Evolutionary conservation across 2,888 invertebrate species (phyloP), one percentile per base, ranked within the genome.

Genomic region (Nomada lathburiana): DNA sequence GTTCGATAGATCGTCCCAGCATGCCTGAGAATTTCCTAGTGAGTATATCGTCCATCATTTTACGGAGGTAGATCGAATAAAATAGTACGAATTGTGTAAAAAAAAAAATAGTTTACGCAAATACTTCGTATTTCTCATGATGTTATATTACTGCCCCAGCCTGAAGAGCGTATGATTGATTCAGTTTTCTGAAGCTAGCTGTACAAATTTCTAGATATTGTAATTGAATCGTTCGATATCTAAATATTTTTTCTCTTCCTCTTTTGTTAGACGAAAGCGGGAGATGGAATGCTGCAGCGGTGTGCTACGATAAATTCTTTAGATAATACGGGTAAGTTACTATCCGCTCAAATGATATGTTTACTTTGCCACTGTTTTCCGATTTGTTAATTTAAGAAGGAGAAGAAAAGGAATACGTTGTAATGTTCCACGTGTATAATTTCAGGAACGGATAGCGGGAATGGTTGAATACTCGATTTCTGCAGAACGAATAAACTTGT

Each of bases 81-180:
- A 36, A 7, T 36, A 10, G 26, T 26, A 60, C 11, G 0, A 20
- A 16, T 59, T 57, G 2, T n/a, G 13, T 52, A 36, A 36, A 36
- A 36, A 36, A 29, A 36, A 1, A 36, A 1, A 26, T 26, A 26
- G 26, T 26, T 26, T 36, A 36, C 36, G 7, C 7, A 36, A 36
- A 36, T 36, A 36, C 36, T 36, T 36, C 36, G 36, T 36, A 36
- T 52, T 59, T 53, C 20, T 10, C 18, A 87, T 92, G 91, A 92
- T 92, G 92, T 52, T 60, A 75, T 2, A 42, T 79, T 91, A 93
- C 89, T 89, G 92, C 93, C 93, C 93, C 93, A 92, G 93, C 91
- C 93, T 92, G 93, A 92, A 42, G 75, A 57, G 76, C 80, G 18
- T 80, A 63, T 93, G 93, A 93, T 69, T 88, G 93, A 93, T 85